Percentiles rank a stretch among this genome's conserved stretches.
Conservation (phyloP, 2,888 invertebrate species). For the Miltochrista miniata region DNA sequence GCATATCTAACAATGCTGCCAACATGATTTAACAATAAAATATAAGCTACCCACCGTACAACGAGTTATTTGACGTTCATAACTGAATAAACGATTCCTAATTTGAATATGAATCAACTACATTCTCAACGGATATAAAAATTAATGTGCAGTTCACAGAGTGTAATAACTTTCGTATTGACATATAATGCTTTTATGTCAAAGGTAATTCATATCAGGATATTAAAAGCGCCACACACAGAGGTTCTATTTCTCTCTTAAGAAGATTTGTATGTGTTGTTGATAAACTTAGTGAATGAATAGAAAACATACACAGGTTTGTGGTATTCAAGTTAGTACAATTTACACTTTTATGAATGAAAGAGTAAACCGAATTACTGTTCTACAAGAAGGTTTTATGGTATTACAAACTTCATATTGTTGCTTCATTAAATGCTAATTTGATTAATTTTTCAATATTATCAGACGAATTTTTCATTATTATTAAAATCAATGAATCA, state of each 20-base stretch:
- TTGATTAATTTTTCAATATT: no score
- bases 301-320: slow-evolving; percentile 1
- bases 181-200: slow-evolving; percentile 23
- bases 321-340: background rate
- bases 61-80: slow-evolving; percentile 34
- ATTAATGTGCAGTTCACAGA: slow-evolving; percentile 28
- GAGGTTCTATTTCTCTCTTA: slow-evolving; percentile 6
- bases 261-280: background rate
- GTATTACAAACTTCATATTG: background rate
- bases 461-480: no score
- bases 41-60: slow-evolving; percentile 24
- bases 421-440: background rate
- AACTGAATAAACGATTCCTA: slow-evolving; percentile 35
- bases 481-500: no score
- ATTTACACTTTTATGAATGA: background rate
- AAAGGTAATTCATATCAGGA: slow-evolving; percentile 21
- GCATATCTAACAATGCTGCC: slow-evolving; percentile 23
- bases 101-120: slow-evolving; percentile 40
- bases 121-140: slow-evolving; percentile 23
- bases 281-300: background rate
- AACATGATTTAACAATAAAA: slow-evolving; percentile 31
- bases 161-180: slow-evolving; percentile 30
- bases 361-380: background rate
- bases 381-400: background rate
- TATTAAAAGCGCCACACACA: slow-evolving; percentile 26